phyloP scores from a whole-genome alignment of 2,113 vertebrate species.

The Morone chrysops region DNA sequence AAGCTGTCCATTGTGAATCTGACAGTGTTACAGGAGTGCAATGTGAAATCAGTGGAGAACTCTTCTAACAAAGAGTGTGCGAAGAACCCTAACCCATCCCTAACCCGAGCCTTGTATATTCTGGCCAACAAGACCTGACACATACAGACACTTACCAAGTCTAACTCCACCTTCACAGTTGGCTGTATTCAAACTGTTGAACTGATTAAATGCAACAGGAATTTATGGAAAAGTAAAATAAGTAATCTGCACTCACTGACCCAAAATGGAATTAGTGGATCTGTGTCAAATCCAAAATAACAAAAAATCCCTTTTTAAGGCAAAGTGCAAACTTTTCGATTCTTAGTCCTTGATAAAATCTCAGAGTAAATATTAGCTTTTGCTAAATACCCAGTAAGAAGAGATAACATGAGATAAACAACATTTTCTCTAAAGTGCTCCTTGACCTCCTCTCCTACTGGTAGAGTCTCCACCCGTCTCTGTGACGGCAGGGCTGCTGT shows the following conservation, averaged over 20 bases:
- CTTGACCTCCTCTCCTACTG: slow-evolving; percentile 10
- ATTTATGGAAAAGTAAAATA: not conserved
- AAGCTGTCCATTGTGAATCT: too few relatives aligned
- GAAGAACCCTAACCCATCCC: not conserved
- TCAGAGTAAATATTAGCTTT: not conserved
- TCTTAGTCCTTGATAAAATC: not conserved
- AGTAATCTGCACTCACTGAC: not conserved
- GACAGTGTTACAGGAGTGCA: too few relatives aligned
- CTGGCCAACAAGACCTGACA: not conserved
- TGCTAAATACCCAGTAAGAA: not conserved
- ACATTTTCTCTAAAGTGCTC: not conserved
- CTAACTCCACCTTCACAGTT: not conserved
- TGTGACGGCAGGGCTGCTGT: slow-evolving; percentile 34
- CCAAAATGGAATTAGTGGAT: not conserved
- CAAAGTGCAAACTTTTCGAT: not conserved
- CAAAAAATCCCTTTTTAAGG: too few relatives aligned
- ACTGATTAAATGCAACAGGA: not conserved
- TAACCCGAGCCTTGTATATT: too few relatives aligned
- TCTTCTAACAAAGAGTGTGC: not conserved
- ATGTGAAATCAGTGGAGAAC: not conserved
- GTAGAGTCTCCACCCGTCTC: not conserved
- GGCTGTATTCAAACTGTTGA: not conserved
- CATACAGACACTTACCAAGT: not conserved
- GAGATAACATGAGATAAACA: not conserved
- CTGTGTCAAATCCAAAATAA: not conserved